Conservation (phyloP, 2,888 invertebrate species). For the Pammene fasciana region DNA sequence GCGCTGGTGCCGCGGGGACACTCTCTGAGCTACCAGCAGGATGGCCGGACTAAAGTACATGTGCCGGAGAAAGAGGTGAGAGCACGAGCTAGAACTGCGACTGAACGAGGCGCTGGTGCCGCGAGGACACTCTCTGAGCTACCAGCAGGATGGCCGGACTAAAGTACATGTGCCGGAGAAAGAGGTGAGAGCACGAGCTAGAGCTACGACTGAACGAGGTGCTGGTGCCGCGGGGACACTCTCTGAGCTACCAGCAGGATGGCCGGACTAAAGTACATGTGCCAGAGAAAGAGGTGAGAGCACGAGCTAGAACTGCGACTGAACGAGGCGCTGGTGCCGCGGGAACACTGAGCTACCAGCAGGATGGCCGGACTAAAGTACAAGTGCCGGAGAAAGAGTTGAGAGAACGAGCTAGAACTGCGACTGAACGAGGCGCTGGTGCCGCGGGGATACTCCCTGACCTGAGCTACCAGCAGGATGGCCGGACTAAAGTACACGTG, state of each 20-base stretch:
- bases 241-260: constrained; percentile 83
- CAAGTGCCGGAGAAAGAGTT: constrained; percentile 83
- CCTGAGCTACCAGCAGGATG: constrained; percentile 83
- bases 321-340: constrained; percentile 86
- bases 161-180: constrained; percentile 81
- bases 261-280: constrained; percentile 81
- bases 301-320: neutral
- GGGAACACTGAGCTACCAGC: constrained; percentile 86
- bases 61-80: constrained; percentile 82
- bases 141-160: constrained; percentile 82
- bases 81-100: constrained; percentile 19
- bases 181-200: constrained; percentile 66
- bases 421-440: constrained; percentile 83
- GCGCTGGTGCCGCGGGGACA: constrained; percentile 88
- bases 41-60: constrained; percentile 80
- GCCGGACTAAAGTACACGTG: constrained; percentile 78
- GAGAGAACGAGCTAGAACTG: constrained; percentile 21
- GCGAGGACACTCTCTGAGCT: constrained; percentile 85
- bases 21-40: constrained; percentile 84
- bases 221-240: constrained; percentile 87
- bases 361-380: constrained; percentile 79
- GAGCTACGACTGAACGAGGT: constrained; percentile 68
- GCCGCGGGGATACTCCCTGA: constrained; percentile 87
- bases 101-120: constrained; percentile 85
- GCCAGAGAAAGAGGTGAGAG: constrained; percentile 80